These are phyloP conservation scores for Anoplolepis gracilipes DNA, from an alignment of 1,140 invertebrate species.

Conservation along the genomic window DNA sequence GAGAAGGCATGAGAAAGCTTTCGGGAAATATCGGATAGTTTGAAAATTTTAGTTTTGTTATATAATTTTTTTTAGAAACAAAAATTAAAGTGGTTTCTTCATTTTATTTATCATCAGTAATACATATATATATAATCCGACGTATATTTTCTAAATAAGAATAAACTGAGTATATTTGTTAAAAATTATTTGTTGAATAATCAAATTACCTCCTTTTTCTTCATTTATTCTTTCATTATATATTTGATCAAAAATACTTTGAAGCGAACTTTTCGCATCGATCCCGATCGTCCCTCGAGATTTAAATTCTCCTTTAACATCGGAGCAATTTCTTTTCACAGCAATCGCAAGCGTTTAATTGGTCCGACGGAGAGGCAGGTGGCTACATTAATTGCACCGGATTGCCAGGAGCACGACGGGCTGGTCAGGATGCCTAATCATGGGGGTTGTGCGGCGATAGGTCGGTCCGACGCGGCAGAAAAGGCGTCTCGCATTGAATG, in stretches of 20 bases:
- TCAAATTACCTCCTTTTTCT: background rate
- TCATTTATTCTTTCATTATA: background rate
- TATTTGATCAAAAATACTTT: slow-evolving; percentile 1
- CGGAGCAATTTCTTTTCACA: slow-evolving; percentile 76
- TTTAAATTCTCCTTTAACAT: slow-evolving; percentile 78
- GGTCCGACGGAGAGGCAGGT: slow-evolving; percentile 72
- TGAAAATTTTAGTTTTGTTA: slow-evolving; percentile 34
- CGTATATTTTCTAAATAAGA: background rate
- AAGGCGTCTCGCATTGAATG: slow-evolving; percentile 83
- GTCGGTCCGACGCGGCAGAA: slow-evolving; percentile 67
- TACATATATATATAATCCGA: too few relatives aligned
- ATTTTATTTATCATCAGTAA: too few relatives aligned
- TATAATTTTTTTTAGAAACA: background rate
- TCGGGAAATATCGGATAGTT: background rate
- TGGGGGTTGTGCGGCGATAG: slow-evolving; percentile 44
- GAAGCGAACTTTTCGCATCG: slow-evolving; percentile 51
- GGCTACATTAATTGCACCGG: slow-evolving; percentile 83
- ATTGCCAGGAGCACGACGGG: slow-evolving; percentile 65
- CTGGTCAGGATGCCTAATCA: slow-evolving; percentile 73
- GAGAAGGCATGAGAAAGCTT: slow-evolving; percentile 6
- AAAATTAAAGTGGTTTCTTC: too few relatives aligned
- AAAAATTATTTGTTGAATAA: background rate
- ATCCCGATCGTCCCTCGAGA: slow-evolving; percentile 63
- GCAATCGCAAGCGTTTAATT: slow-evolving; percentile 83
- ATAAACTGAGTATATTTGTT: background rate